Conservation (phyloP, 2,113 vertebrate species). For the Loxodonta africana region DNA sequence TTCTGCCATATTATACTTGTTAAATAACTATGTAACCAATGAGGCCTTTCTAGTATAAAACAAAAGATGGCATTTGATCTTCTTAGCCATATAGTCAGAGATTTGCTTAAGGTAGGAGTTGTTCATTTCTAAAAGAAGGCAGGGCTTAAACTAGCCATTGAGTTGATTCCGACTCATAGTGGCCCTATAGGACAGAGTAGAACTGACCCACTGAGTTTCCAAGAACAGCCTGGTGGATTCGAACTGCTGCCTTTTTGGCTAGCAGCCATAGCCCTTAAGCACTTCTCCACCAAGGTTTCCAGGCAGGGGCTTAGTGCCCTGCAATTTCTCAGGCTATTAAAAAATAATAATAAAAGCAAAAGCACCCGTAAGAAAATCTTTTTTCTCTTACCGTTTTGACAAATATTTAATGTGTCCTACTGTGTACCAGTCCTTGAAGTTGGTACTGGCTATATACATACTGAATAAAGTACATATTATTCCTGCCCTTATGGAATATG, state of each 20-base stretch:
- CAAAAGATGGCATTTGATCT: not conserved
- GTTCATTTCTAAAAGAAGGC: conserved; percentile 2
- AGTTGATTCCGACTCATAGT: too few species aligned
- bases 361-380: not conserved
- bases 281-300: too few species aligned
- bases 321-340: not conserved
- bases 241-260: too few species aligned
- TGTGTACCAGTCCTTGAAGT: not conserved
- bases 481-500: not conserved
- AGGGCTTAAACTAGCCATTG: too few species aligned
- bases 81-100: not conserved
- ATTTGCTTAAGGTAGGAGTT: not conserved
- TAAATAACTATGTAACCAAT: not conserved
- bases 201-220: too few species aligned
- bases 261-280: too few species aligned
- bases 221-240: too few species aligned
- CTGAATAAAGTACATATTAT: not conserved
- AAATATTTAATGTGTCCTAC: not conserved
- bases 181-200: too few species aligned
- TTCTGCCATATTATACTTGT: not conserved
- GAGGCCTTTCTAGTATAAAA: not conserved
- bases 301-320: not conserved
- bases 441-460: not conserved
- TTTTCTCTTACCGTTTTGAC: not conserved
- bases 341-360: not conserved